These are phyloP conservation scores for Heliconius ismenius DNA, from an alignment of 2,888 invertebrate species.

Conservation along the genomic window DNA sequence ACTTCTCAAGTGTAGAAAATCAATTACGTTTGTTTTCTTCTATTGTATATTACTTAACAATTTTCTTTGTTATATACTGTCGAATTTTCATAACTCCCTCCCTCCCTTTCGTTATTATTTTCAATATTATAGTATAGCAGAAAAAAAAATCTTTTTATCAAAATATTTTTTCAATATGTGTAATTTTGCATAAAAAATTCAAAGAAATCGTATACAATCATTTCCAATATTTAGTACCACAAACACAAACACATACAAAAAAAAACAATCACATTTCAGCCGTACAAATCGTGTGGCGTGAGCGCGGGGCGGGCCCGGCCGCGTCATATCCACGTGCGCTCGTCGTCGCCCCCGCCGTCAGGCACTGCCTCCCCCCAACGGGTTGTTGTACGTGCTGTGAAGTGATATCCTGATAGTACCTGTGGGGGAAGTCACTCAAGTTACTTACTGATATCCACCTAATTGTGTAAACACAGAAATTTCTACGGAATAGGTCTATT, in stretches of 20 bases:
- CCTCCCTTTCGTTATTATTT: too few species aligned
- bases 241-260: neutral
- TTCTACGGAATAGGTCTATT: slow-evolving; percentile 11
- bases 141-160: too few species aligned
- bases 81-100: too few species aligned
- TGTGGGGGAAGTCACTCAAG: slow-evolving; percentile 49
- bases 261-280: slow-evolving; percentile 48
- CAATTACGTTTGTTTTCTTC: too few species aligned
- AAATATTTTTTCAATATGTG: too few species aligned
- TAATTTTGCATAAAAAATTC: neutral
- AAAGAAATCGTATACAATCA: neutral
- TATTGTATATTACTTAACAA: too few species aligned
- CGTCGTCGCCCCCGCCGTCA: slow-evolving; percentile 61
- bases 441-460: neutral
- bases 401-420: slow-evolving; percentile 77
- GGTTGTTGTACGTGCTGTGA: slow-evolving; percentile 78
- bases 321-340: slow-evolving; percentile 68
- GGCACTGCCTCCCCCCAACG: slow-evolving; percentile 69
- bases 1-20: neutral
- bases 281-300: slow-evolving; percentile 74
- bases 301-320: slow-evolving; percentile 53
- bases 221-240: too few species aligned
- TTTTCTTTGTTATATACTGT: too few species aligned
- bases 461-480: neutral
- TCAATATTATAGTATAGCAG: too few species aligned